Evolutionary conservation across 2,113 vertebrate species (phyloP).

Genomic region (Galemys pyrenaicus): DNA sequence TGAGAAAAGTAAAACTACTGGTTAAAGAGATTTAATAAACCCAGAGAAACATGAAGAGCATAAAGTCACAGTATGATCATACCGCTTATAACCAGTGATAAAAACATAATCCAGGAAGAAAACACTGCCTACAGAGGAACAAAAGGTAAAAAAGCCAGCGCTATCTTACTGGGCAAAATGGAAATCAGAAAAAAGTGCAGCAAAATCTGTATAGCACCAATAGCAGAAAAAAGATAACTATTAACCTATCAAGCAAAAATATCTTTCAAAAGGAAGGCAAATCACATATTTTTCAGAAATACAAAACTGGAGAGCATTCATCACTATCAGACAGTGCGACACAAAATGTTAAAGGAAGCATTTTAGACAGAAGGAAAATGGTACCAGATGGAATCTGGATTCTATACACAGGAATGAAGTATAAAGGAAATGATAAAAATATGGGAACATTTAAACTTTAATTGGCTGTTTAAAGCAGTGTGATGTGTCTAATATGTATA

Average conservation of each 20-base stretch:
- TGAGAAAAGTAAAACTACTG: neutral
- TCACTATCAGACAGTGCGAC: neutral
- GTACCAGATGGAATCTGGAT: neutral
- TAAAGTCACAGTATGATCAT: neutral
- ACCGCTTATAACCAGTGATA: neutral
- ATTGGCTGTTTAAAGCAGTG: neutral
- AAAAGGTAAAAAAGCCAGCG: neutral
- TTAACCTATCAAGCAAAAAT: neutral
- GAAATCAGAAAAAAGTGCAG: neutral
- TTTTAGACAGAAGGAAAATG: neutral
- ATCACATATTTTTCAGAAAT: neutral
- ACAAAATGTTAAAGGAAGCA: neutral
- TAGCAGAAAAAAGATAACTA: neutral
- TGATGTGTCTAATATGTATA: neutral
- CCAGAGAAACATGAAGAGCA: neutral
- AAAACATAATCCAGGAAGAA: neutral
- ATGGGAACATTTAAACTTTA: neutral
- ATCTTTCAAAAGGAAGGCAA: conserved; percentile 15
- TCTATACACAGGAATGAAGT: neutral
- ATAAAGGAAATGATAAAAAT: neutral
- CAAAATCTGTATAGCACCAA: neutral
- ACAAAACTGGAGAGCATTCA: neutral
- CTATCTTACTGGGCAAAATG: neutral
- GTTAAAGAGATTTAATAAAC: neutral
- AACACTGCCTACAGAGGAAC: neutral